A percentile compares a stretch with the other conserved stretches of the same genome.
Evolutionary conservation across 2,797 vertebrate species (phyloP).

Genomic region (Takifugu ocellatus): DNA sequence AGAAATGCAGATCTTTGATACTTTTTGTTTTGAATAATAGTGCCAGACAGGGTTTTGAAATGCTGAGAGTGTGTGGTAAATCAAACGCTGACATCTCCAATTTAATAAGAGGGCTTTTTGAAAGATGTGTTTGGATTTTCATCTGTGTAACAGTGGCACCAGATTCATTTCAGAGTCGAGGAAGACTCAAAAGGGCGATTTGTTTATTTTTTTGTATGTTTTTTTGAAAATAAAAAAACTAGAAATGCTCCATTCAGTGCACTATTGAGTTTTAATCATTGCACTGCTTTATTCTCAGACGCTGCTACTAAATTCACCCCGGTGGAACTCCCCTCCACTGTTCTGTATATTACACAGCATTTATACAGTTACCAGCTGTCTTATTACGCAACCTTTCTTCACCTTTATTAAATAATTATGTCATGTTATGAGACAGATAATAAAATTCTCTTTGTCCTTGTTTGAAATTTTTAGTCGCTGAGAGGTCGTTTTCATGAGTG

Average conservation of each 20-base stretch:
- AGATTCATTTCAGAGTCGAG: not conserved
- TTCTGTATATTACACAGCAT: not conserved
- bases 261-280: too few relatives aligned
- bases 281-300: too few relatives aligned
- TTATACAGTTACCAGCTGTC: not conserved
- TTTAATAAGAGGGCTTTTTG: slow-evolving; percentile 26
- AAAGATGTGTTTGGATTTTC: slow-evolving; percentile 26
- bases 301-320: not conserved
- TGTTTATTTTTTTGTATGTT: too few relatives aligned
- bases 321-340: not conserved
- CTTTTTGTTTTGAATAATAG: slow-evolving; percentile 31
- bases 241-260: too few relatives aligned
- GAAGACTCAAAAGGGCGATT: not conserved
- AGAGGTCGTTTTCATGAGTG: not conserved
- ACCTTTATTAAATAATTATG: not conserved
- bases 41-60: slow-evolving; percentile 30
- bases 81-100: slow-evolving; percentile 34
- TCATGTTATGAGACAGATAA: not conserved
- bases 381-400: not conserved
- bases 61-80: slow-evolving; percentile 20
- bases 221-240: too few relatives aligned
- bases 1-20: slow-evolving; percentile 40
- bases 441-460: not conserved
- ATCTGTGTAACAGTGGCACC: not conserved
- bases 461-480: not conserved